Base-by-base conservation (phyloP, 1,140 invertebrate species). In the Macrobrachium rosenbergii region DNA sequence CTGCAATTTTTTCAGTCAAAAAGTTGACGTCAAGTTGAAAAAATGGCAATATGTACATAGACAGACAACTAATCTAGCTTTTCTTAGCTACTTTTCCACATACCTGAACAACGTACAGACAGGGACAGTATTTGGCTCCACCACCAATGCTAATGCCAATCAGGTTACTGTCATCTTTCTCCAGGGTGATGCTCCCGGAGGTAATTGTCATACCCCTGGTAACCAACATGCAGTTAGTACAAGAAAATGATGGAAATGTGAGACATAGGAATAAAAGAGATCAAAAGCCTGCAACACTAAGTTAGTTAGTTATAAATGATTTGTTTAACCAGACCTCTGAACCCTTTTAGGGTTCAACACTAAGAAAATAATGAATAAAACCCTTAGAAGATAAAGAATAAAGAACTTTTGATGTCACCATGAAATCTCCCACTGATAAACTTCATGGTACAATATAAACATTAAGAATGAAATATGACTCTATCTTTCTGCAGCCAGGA, bases 71-170 rank as follows among this genome's bases (percentile, higher is more conserved):
- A n/a, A 23, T 21, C 37, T n/a, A 59, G 12, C 11, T 7, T 37
- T 28, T 12, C 16, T 59, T 60, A 14, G 7, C 8, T 45, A 60
- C 21, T 77, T 16, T 10, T 5, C 19, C 17, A 78, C 79, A 91
- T 90, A 94, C 93, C 91, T 96, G 95, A 17, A 99, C 98, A 90
- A 99, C 98, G 92, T 99, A 99, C 1, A 99, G 93, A 92, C 98
- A 99, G 0, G 98, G 98, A 92, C 99, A 99, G 75, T 97, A 93
- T 0, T 98, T 98, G 0, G 98, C 96, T 77, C 99, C 98, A 16
- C 98, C 98, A 5, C 98, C 98, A 88, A 99, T 99, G 91, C 97
- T 99, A 83, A 99, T 99, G 2, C 99, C 98, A 90, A 99, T 99
- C 23, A 99, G 92, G 92, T 99, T 99, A 92, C 96, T 97, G 78